These are phyloP conservation scores for Fopius arisanus DNA, from an alignment of 1,140 invertebrate genomes.

Conservation along the genomic window DNA sequence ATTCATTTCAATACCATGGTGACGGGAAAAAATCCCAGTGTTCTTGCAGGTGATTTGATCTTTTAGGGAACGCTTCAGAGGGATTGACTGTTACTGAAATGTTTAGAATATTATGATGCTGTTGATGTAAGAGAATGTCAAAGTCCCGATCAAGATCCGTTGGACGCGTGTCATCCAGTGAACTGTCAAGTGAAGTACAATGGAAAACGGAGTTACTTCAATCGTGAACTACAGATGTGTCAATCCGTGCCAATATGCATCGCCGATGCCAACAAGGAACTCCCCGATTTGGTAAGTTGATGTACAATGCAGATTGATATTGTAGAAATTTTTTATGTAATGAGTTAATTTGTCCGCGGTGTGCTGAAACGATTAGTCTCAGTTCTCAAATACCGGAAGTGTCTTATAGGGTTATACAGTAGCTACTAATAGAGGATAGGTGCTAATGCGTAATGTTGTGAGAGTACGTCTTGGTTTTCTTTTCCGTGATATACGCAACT, in stretches of 20 bases:
- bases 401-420: constrained; percentile 27
- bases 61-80: not conserved
- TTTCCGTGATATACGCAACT: constrained; percentile 33
- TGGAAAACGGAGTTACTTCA: constrained; percentile 59
- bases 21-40: constrained; percentile 11
- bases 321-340: not conserved
- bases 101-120: constrained; percentile 33
- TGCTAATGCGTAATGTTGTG: constrained; percentile 33
- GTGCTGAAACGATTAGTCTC: constrained; percentile 1
- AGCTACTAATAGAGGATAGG: constrained; percentile 28
- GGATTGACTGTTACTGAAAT: not conserved
- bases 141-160: constrained; percentile 60
- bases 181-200: constrained; percentile 67
- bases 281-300: constrained; percentile 51
- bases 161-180: constrained; percentile 65
- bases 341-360: constrained; percentile 8
- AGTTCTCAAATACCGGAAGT: constrained; percentile 30
- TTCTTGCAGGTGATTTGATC: constrained; percentile 26
- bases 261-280: constrained; percentile 43
- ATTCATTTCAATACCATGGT: constrained; percentile 33
- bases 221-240: constrained; percentile 56
- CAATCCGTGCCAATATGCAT: constrained; percentile 57
- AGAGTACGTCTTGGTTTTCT: constrained; percentile 22
- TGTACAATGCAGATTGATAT: not conserved
- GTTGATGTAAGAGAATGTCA: constrained; percentile 51